Base-by-base conservation (phyloP, 1,140 invertebrate species). In the Pseudomyrmex pallidus region DNA sequence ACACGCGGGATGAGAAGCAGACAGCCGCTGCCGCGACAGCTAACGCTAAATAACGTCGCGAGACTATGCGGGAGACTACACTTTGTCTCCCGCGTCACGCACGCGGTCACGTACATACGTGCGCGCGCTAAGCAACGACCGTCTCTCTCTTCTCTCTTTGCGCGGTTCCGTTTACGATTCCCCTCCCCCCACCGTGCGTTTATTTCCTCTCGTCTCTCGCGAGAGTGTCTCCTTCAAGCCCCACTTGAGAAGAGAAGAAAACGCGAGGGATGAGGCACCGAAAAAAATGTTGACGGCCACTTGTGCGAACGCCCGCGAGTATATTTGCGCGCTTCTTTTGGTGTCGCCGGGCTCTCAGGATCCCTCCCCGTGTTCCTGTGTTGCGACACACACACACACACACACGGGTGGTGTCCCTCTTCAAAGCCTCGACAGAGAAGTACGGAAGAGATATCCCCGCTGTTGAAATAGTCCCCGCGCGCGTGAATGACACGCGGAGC, bases 261-360 rank as follows among this genome's bases (percentile, higher is more conserved):
- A 13, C 35, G 78, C 50, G 25, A 35, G 35, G 35, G 35, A 35
- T 7, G 35, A 35, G 35, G 35, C 4, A 35, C 5, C 56, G 46
- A 57, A 85, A 57, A 85, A 87, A 85, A 80, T 70, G 44, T 85
- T 83, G 73, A 70, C 72, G 20, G 25, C 48, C 48, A 77, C 50
- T 85, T 67, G 7, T 13, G 35, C 25, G 20, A 15, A 25, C 2
- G 17, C 78, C 35, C 72, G 48, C 78, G 66, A 83, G 61, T 86
- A 77, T 87, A 83, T 87, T 64, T 87, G 72, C 73, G n/a, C 25
- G 52, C 50, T 46, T 59, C 56, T 46, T 63, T 15, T 22, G 48
- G 15, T 13, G 44, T 61, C 20, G 56, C 10, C 54, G 46, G 9
- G 15, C 72, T 59, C 77, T 83, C 54, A 48, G 66, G 54, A 80